Percentiles rank a stretch among this genome's conserved stretches.
Conservation (phyloP, 2,797 vertebrate genomes). For the Tapera naevia region DNA sequence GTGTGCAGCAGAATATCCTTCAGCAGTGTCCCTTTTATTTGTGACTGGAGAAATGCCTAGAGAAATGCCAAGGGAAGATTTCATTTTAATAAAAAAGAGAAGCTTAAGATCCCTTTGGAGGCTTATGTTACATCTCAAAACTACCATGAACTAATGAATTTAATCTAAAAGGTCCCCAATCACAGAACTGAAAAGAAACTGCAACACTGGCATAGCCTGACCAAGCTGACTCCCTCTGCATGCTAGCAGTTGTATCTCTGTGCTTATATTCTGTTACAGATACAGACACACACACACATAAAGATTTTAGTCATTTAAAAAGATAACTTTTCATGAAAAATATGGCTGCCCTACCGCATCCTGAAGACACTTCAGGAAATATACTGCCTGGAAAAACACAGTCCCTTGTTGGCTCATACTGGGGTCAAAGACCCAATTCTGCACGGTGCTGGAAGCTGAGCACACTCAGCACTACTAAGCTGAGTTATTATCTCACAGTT, state of each 20-base stretch:
- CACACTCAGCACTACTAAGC: not conserved
- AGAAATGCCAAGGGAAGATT: slow-evolving; percentile 73
- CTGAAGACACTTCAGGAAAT: not conserved
- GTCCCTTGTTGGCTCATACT: not conserved
- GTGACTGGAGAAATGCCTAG: slow-evolving; percentile 62
- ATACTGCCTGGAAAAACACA: not conserved
- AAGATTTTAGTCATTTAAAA: not conserved
- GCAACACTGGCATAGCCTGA: not conserved
- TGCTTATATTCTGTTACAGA: not conserved
- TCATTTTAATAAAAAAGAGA: slow-evolving; percentile 73
- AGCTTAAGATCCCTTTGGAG: slow-evolving; percentile 63
- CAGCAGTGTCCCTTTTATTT: slow-evolving; percentile 62
- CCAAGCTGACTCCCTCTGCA: not conserved
- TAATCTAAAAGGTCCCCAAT: slow-evolving; percentile 68
- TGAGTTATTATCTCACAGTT: not conserved
- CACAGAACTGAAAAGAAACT: not conserved
- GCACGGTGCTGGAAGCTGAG: not conserved
- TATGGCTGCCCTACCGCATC: not conserved
- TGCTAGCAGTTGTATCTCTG: not conserved
- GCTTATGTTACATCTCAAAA: slow-evolving; percentile 65
- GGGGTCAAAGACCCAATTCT: not conserved
- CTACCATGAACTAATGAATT: slow-evolving; percentile 68
- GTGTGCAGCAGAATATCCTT: slow-evolving; percentile 39
- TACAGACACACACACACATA: not conserved
- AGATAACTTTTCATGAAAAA: not conserved